Base-by-base conservation (phyloP, 2,888 invertebrate genomes). In the Thelaira solivaga region DNA sequence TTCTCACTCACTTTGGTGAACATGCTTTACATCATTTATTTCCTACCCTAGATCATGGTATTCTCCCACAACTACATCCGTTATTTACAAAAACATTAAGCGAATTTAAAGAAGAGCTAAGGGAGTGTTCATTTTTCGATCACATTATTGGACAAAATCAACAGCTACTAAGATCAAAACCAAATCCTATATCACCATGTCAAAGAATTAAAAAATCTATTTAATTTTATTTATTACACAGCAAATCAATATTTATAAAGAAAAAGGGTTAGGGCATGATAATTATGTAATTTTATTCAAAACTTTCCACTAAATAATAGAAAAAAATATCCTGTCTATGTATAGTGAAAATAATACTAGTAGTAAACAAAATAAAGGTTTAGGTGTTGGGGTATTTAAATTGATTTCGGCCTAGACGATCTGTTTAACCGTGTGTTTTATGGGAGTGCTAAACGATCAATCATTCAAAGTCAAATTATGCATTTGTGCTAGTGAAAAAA, bases 1-100 rank as follows among this genome's bases (percentile, higher is more conserved):
- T 92, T 1, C 85, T 95, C 43, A 93, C 93, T 0, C 91, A 92
- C 75, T 96, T 94, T 83, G 95, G 96, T 0, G 92, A 94, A 64
- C 96, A 96, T 84, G 91, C 91, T 0, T 88, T 95, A 1, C 96
- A 96, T 86, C 96, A 96, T 86, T 88, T 96, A 11, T 93, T 95
- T 82, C 95, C 95, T 0, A 94, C 94, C 0, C 82, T 96, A 16
- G 95, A 96, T 85, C 95, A 96, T 83, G 92, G 92, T 0, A 90
- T 93, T 71, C 88, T 96, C 1, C 90, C 91, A 29, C 90, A 92
- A 47, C 89, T 95, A 6, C 91, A 93, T 83, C 92, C 93, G 0
- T 91, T 91, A 22, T 77, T 89, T 1, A 81, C 79, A 8, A 71
- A 83, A 69, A 88, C 88, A 0, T 62, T 88, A 8, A 34, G 81